A percentile compares a stretch with the other conserved stretches of the same genome.
phyloP scores from a whole-genome alignment of 2,113 vertebrate species.

The Serilophus lunatus region DNA sequence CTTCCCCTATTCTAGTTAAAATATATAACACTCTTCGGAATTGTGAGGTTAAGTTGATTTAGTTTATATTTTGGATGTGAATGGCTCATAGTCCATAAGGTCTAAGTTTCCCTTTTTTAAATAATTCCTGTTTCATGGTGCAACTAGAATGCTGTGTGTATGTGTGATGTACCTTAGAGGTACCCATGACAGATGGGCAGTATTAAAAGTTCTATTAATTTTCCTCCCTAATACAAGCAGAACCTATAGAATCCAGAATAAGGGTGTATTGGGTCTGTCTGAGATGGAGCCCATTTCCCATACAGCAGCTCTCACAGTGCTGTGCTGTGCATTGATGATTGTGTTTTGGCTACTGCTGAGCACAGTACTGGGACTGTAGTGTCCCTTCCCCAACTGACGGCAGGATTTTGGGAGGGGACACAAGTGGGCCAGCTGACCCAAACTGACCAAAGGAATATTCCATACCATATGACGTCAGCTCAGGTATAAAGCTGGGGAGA shows the following conservation, averaged over 20 bases:
- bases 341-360: too few species aligned
- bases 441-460: too few species aligned
- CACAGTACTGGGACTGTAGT: too few species aligned
- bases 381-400: too few species aligned
- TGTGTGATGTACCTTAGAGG: not conserved
- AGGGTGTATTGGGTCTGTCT: too few species aligned
- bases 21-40: slow-evolving; percentile 12
- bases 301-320: too few species aligned
- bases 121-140: slow-evolving; percentile 5
- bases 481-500: too few species aligned
- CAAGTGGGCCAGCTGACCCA: too few species aligned
- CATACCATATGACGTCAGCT: too few species aligned
- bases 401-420: too few species aligned
- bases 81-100: not conserved
- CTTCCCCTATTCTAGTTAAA: not conserved
- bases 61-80: slow-evolving; percentile 21
- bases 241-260: not conserved
- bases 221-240: not conserved
- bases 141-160: not conserved
- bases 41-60: slow-evolving; percentile 31
- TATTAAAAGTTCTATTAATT: not conserved
- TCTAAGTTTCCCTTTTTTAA: slow-evolving; percentile 37
- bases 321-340: too few species aligned
- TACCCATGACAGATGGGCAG: not conserved
- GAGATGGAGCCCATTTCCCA: too few species aligned